These are phyloP conservation scores for Amphibalanus amphitrite DNA, from an alignment of 1,140 invertebrate species.

Conservation along the genomic window DNA sequence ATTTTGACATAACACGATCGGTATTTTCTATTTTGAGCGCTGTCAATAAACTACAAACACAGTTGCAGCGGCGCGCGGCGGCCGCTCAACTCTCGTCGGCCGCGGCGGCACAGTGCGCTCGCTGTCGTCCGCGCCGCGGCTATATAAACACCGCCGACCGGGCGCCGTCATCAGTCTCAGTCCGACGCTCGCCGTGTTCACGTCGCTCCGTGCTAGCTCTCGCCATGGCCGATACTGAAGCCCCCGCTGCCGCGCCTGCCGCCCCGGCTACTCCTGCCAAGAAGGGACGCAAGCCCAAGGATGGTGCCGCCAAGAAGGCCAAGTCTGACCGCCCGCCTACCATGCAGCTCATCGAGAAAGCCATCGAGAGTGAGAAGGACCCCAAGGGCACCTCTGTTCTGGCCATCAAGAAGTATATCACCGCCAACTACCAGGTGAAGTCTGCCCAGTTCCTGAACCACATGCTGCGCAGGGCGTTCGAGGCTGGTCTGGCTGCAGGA, in stretches of 20 bases:
- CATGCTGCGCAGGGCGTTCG: slow-evolving; percentile 12
- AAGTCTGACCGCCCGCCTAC: slow-evolving; percentile 11
- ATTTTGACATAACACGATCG: too few relatives aligned
- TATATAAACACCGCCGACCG: too few relatives aligned
- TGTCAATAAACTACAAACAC: too few relatives aligned
- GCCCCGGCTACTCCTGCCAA: not conserved
- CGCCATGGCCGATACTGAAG: slow-evolving; percentile 10
- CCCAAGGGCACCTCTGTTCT: slow-evolving; percentile 11
- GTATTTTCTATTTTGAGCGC: too few relatives aligned
- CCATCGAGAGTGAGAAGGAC: slow-evolving; percentile 12
- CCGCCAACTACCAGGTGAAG: slow-evolving; percentile 12
- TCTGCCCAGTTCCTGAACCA: slow-evolving; percentile 12
- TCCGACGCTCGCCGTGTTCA: too few relatives aligned
- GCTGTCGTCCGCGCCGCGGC: slow-evolving; percentile 6
- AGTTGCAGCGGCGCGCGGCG: not conserved
- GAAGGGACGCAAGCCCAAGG: slow-evolving; percentile 1
- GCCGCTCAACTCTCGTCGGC: slow-evolving; percentile 13
- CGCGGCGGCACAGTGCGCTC: slow-evolving; percentile 11
- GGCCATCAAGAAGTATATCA: slow-evolving; percentile 12
- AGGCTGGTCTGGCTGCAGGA: slow-evolving; percentile 10
- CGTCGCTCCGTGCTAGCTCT: too few relatives aligned
- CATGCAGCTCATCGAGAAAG: slow-evolving; percentile 13
- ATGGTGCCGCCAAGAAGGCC: not conserved
- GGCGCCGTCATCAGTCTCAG: too few relatives aligned
- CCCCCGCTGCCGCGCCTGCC: too few relatives aligned